These are phyloP conservation scores for Psittacus erithacus DNA, from an alignment of 2,113 vertebrate species.

Conservation along the genomic window DNA sequence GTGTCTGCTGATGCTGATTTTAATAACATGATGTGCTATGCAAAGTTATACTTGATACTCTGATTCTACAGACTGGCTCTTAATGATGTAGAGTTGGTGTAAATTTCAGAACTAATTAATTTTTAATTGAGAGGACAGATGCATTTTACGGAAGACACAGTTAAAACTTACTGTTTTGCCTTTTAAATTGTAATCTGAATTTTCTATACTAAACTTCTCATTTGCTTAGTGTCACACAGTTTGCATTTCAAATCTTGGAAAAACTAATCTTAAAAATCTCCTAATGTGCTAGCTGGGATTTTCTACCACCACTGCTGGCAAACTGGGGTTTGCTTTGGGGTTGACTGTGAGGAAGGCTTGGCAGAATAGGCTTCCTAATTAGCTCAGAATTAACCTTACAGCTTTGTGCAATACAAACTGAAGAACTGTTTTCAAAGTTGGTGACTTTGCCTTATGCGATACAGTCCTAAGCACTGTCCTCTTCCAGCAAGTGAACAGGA, in stretches of 20 bases:
- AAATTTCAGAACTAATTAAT: background rate
- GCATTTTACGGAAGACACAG: background rate
- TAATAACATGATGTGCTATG: background rate
- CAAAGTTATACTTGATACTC: background rate
- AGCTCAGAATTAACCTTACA: background rate
- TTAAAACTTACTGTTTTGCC: background rate
- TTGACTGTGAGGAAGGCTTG: background rate
- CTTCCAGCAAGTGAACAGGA: background rate
- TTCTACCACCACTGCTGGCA: background rate
- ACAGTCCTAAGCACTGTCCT: background rate
- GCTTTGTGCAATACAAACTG: background rate
- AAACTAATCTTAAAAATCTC: background rate
- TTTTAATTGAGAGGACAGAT: background rate
- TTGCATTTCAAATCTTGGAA: background rate
- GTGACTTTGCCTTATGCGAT: background rate
- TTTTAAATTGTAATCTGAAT: background rate
- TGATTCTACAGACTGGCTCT: background rate
- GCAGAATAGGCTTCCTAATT: background rate
- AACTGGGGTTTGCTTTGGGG: background rate
- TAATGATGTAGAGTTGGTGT: background rate
- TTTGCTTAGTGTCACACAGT: background rate
- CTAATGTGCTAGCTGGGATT: background rate
- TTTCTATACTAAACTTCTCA: background rate
- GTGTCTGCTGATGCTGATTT: background rate
- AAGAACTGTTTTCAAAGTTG: background rate